phyloP scores from a whole-genome alignment of 1,140 invertebrate species.

The Aethina tumida region DNA sequence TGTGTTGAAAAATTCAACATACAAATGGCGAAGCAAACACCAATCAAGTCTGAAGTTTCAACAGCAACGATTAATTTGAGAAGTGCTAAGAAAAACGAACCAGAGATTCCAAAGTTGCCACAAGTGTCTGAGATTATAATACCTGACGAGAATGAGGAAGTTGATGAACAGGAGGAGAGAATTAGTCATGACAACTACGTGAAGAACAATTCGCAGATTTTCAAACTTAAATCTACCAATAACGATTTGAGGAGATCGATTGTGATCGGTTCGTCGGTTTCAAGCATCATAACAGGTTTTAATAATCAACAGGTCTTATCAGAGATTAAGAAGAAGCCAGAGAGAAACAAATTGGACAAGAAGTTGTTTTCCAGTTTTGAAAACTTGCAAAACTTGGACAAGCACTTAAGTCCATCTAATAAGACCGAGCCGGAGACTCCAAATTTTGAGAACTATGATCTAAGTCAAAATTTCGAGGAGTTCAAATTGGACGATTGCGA shows the following conservation, averaged over 20 bases:
- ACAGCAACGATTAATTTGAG: conserved; percentile 25
- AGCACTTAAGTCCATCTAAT: conserved; percentile 12
- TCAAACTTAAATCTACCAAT: conserved; percentile 21
- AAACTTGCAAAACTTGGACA: conserved; percentile 33
- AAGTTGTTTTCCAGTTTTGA: conserved; percentile 34
- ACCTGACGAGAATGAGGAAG: conserved; percentile 46
- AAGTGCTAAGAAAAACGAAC: conserved; percentile 42
- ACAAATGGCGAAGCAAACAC: conserved; percentile 28
- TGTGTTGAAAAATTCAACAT: conserved; percentile 30
- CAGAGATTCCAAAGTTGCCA: conserved; percentile 49
- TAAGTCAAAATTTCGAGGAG: conserved; percentile 68
- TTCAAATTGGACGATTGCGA: conserved; percentile 69
- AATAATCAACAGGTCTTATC: conserved; percentile 38
- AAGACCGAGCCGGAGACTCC: conserved; percentile 26
- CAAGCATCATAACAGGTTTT: conserved; percentile 47
- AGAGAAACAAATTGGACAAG: conserved; percentile 20
- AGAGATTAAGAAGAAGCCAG: conserved; percentile 28
- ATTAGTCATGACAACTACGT: conserved; percentile 34
- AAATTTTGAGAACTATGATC: conserved; percentile 45
- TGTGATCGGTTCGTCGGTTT: conserved; percentile 46
- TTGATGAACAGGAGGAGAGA: conserved; percentile 33
- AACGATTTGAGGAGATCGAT: conserved; percentile 24
- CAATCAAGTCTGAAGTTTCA: conserved; percentile 28
- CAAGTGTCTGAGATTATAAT: conserved; percentile 53
- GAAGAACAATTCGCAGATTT: conserved; percentile 33